Evolutionary conservation across 2,888 invertebrate genomes (phyloP).

Genomic region (Spodoptera picta): DNA sequence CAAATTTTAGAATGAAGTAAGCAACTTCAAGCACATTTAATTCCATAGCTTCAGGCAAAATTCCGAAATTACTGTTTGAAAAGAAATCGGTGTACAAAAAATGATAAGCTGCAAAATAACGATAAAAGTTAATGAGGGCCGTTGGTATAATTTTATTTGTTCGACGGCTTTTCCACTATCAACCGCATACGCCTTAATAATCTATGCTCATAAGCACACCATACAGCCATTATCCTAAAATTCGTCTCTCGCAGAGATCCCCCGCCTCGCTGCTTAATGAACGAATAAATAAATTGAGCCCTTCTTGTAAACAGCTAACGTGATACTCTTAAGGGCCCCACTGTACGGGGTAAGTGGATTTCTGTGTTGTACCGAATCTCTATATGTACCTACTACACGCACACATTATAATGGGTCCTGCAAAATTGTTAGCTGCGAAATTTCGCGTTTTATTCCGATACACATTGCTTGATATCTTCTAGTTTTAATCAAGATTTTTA

Average conservation of each 20-base stretch:
- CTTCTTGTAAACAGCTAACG: slow-evolving; percentile 83
- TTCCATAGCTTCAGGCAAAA: slow-evolving; percentile 2
- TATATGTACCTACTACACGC: slow-evolving; percentile 66
- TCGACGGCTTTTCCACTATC: slow-evolving; percentile 52
- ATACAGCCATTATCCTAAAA: slow-evolving; percentile 84
- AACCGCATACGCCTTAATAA: slow-evolving; percentile 61
- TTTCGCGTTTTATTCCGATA: slow-evolving; percentile 50
- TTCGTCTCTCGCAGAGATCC: slow-evolving; percentile 82
- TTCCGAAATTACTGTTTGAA: slow-evolving; percentile 18
- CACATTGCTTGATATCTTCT: slow-evolving; percentile 30
- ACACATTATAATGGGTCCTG: slow-evolving; percentile 71
- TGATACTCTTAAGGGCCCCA: slow-evolving; percentile 78
- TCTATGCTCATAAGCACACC: slow-evolving; percentile 66
- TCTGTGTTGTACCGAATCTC: slow-evolving; percentile 84
- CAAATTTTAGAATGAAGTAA: slow-evolving; percentile 1
- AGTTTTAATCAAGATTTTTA: slow-evolving; percentile 19
- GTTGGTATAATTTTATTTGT: slow-evolving; percentile 56
- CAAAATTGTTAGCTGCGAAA: slow-evolving; percentile 46
- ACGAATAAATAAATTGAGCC: slow-evolving; percentile 87
- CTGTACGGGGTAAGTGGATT: slow-evolving; percentile 88
- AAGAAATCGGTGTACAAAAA: slow-evolving; percentile 33
- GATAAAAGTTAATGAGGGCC: slow-evolving; percentile 47
- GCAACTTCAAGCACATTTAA: slow-evolving; percentile 11
- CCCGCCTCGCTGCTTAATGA: slow-evolving; percentile 83
- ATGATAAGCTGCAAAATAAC: slow-evolving; percentile 37